Evolutionary conservation across 2,113 vertebrate genomes (phyloP), one percentile per base, ranked within the genome.

Genomic region (Tragulus kanchil): DNA sequence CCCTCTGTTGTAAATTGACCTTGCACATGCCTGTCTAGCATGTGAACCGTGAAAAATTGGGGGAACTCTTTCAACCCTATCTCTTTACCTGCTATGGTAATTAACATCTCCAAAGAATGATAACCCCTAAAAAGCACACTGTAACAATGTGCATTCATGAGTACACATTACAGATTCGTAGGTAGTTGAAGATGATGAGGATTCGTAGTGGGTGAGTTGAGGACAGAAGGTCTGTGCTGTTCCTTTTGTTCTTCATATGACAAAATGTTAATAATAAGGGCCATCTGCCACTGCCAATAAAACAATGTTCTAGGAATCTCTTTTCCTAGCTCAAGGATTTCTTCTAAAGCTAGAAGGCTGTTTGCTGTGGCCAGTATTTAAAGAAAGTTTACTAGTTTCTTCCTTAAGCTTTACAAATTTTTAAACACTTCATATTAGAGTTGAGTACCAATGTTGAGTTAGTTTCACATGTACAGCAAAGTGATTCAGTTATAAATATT

Each of bases 1-100:
- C 42, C 93, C 96, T 85, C 59, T 93, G 9, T 77, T 96, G 94
- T 96, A 96, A 96, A 93, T 96, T 82, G 90, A 96, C 81, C 88
- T 89, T 82, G 77, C 88, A 31, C 88, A 89, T 13, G 82, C 92
- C 88, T 95, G 64, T 92, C 69, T 95, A 92, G 56, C 82, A 86
- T 50, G 42, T 79, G 94, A 97, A 97, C 94, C 77, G 6, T 97
- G 94, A 82, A 95, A 90, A 96, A 95, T 94, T 90, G 48, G 19
- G 36, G 88, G 89, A 93, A 90, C 85, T 79, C 90, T 97, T 97
- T 96, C 94, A 96, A 85, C 71, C 50, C 79, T 90, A 71, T 97
- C 77, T 88, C 85, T 96, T 94, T 93, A 85, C 54, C 96, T 1
- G 6, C 91, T 71, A 88, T 97, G 93, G 69, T 96, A 83, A 50